Percentiles rank a stretch among this genome's conserved stretches.
phyloP scores from a whole-genome alignment of 2,113 vertebrate species.

The Laticauda colubrina region DNA sequence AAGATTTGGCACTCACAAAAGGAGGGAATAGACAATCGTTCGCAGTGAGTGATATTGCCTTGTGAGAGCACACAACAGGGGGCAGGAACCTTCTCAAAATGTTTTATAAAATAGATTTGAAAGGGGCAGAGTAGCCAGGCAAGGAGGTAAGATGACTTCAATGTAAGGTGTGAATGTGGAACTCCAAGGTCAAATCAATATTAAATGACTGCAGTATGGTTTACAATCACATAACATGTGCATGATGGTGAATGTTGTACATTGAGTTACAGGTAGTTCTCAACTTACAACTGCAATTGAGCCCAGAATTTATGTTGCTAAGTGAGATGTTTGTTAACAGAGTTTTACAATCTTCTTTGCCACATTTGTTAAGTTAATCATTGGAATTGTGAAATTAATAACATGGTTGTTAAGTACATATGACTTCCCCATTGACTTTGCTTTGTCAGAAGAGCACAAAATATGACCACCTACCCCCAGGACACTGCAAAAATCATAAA shows the following conservation, averaged over 20 bases:
- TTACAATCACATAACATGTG: neutral
- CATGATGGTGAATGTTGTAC: neutral
- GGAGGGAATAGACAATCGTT: conserved; percentile 12
- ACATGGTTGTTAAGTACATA: neutral
- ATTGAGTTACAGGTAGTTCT: neutral
- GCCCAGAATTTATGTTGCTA: neutral
- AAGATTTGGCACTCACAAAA: conserved; percentile 16
- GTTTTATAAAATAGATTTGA: conserved; percentile 34
- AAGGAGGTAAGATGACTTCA: neutral
- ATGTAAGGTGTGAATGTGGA: conserved; percentile 5
- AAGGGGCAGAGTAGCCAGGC: neutral
- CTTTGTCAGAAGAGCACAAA: neutral
- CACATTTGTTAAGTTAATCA: neutral
- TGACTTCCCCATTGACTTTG: neutral
- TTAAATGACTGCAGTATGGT: neutral
- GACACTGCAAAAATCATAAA: neutral
- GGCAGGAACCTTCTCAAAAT: conserved; percentile 34
- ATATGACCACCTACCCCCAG: neutral
- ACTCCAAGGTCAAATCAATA: conserved; percentile 41
- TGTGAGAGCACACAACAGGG: conserved; percentile 38
- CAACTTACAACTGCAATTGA: neutral
- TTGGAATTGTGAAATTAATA: neutral
- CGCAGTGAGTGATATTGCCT: conserved; percentile 16
- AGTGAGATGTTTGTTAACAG: neutral
- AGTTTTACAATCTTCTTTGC: neutral